phyloP scores from a whole-genome alignment of 1,140 invertebrate species.

The Rhopalosiphum maidis region DNA sequence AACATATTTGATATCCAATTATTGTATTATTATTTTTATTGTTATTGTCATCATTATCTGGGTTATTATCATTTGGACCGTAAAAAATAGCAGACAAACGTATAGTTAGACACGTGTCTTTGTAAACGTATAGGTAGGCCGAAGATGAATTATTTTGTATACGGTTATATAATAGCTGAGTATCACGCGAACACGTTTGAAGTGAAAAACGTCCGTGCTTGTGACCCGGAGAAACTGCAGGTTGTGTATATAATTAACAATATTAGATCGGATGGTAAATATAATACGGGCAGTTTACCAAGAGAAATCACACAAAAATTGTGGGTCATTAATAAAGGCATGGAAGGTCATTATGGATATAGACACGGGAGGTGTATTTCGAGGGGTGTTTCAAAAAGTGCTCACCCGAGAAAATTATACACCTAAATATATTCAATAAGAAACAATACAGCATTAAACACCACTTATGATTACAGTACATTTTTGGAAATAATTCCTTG shows the following conservation, averaged over 20 bases:
- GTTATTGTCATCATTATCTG: not conserved
- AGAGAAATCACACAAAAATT: not conserved
- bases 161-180: not conserved
- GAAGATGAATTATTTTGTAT: constrained; percentile 11
- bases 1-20: not conserved
- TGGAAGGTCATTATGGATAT: no score
- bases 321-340: not conserved
- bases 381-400: not conserved
- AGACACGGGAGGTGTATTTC: not conserved
- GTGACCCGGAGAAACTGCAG: not conserved
- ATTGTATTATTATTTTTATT: not conserved
- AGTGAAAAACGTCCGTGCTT: not conserved
- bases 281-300: not conserved
- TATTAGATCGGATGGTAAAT: not conserved
- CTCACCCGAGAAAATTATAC: not conserved
- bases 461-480: not conserved
- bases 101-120: constrained; percentile 25
- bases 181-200: constrained; percentile 20
- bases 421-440: not conserved
- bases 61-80: not conserved
- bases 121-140: not conserved
- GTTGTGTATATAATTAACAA: not conserved
- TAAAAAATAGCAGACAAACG: not conserved
- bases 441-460: not conserved
- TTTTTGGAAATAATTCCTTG: not conserved